phyloP scores from a whole-genome alignment of 2,113 vertebrate genomes.

The Lamprotornis superbus region DNA sequence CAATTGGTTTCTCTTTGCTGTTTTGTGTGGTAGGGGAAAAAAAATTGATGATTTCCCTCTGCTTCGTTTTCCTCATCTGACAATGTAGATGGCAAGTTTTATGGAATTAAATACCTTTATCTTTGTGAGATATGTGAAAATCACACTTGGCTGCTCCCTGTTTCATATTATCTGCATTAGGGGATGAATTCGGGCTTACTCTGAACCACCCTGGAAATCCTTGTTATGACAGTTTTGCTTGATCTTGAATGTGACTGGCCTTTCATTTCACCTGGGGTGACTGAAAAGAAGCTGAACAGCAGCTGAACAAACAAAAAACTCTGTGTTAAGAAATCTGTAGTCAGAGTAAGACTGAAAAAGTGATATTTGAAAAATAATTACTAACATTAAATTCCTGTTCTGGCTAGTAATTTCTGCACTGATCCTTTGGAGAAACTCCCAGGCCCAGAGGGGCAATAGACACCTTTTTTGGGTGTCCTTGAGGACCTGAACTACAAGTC shows the following conservation, averaged over 20 bases:
- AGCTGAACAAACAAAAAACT: not conserved
- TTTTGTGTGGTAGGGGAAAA: not conserved
- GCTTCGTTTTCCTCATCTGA: not conserved
- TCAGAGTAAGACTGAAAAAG: not conserved
- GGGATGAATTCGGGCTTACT: not conserved
- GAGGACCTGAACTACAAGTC: not conserved
- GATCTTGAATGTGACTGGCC: conserved; percentile 5
- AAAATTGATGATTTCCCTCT: not conserved
- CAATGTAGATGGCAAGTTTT: not conserved
- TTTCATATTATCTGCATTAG: not conserved
- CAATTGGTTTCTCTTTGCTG: not conserved
- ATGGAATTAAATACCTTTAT: not conserved
- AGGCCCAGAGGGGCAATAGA: not conserved
- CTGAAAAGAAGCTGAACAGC: not conserved
- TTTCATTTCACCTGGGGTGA: conserved; percentile 27
- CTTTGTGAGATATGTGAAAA: not conserved
- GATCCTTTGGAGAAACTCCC: not conserved
- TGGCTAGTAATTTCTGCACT: not conserved
- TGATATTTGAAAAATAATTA: not conserved
- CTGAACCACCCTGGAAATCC: not conserved
- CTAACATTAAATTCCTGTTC: not conserved
- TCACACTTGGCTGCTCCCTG: not conserved
- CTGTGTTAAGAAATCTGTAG: not conserved
- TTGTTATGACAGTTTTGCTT: not conserved
- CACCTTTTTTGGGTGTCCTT: not conserved